Conservation (phyloP, 1,140 invertebrate genomes). For the Drosophila tsacasi region DNA sequence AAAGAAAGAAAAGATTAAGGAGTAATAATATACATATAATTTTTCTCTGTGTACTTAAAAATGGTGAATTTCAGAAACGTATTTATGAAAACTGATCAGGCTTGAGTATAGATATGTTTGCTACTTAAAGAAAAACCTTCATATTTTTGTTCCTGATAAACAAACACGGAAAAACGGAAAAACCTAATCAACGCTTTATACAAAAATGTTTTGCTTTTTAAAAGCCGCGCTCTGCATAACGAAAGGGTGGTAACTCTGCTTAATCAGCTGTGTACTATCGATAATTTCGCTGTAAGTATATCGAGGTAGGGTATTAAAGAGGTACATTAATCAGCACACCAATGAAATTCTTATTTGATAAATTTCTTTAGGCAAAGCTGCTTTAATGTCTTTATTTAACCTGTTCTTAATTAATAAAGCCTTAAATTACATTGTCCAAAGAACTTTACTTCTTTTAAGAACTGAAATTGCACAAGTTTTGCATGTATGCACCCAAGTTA, state of each 20-base stretch:
- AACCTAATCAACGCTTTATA: neutral
- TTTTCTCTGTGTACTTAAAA: neutral
- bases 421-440: too few relatives aligned
- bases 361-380: neutral
- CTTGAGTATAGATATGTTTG: neutral
- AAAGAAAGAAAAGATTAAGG: neutral
- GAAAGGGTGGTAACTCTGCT: neutral
- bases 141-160: neutral
- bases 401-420: too few relatives aligned
- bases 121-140: neutral
- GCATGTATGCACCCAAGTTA: neutral
- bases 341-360: too few relatives aligned
- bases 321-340: neutral
- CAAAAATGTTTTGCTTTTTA: neutral
- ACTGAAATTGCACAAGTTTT: too few relatives aligned
- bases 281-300: conserved; percentile 7
- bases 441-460: fast-evolving
- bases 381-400: too few relatives aligned
- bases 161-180: neutral
- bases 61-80: neutral
- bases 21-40: neutral
- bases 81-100: neutral
- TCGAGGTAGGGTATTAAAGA: conserved; percentile 1
- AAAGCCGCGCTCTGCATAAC: neutral
- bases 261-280: conserved; percentile 19